Percentiles rank a stretch among this genome's conserved stretches.
phyloP scores from a whole-genome alignment of 2,113 vertebrate genomes.

The Macquaria ambigua region DNA sequence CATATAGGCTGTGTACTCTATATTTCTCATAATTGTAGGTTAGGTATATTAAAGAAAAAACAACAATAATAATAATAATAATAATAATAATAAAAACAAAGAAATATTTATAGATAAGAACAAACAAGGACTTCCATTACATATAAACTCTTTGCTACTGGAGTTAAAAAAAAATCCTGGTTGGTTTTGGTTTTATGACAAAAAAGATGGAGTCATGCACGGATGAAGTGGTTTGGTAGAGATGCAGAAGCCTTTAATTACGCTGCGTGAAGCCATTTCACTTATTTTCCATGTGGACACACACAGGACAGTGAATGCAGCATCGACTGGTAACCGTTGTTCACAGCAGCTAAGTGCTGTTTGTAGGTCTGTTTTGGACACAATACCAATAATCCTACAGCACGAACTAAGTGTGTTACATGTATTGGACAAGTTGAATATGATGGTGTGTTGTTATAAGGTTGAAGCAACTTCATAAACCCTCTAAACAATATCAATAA shows the following conservation, averaged over 20 bases:
- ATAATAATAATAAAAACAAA: no score
- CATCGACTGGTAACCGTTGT: background rate
- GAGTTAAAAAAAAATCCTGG: background rate
- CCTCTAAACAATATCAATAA: background rate
- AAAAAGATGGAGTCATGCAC: background rate
- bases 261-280: no score
- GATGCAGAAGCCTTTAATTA: background rate
- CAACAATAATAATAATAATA: background rate
- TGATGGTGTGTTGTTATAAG: no score
- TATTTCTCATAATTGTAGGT: background rate
- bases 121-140: background rate
- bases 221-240: background rate
- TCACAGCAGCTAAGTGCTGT: background rate
- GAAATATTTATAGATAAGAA: background rate
- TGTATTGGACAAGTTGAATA: no score
- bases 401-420: background rate
- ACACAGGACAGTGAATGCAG: background rate
- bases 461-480: no score
- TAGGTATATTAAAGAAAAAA: background rate
- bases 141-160: background rate
- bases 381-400: background rate
- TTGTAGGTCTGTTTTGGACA: background rate
- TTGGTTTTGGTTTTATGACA: background rate
- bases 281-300: background rate
- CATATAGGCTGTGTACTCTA: background rate